phyloP scores from a whole-genome alignment of 2,797 vertebrate genomes.

The Sylvia borin region DNA sequence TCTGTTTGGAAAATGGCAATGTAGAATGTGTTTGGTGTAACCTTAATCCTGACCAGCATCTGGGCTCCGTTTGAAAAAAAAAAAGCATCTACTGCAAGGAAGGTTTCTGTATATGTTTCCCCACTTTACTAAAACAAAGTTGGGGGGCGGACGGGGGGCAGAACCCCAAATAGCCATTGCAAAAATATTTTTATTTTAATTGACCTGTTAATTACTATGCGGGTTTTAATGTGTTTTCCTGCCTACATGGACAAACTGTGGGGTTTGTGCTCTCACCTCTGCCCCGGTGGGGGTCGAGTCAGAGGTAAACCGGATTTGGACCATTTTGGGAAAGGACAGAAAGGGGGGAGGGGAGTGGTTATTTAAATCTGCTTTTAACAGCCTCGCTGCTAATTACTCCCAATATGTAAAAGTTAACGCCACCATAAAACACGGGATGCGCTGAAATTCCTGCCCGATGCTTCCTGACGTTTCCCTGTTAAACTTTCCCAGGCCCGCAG shows the following conservation, averaged over 20 bases:
- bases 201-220: background rate
- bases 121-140: slow-evolving; percentile 22
- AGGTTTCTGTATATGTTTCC: slow-evolving; percentile 42
- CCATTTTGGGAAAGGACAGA: background rate
- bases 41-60: slow-evolving; percentile 73
- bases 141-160: background rate
- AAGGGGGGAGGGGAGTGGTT: background rate
- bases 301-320: background rate
- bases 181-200: background rate
- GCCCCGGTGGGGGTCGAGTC: background rate
- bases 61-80: slow-evolving; percentile 58
- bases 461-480: background rate
- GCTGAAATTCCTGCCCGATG: background rate
- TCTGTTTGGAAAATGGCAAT: slow-evolving; percentile 76
- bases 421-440: background rate
- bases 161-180: background rate
- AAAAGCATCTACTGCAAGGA: slow-evolving; percentile 24
- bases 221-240: background rate
- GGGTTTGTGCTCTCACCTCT: background rate
- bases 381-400: slow-evolving; percentile 18
- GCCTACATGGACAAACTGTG: background rate
- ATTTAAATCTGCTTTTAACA: background rate
- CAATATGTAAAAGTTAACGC: slow-evolving; percentile 6
- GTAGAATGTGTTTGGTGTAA: slow-evolving; percentile 76
- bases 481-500: slow-evolving; percentile 1